Percentiles rank a stretch among this genome's conserved stretches.
phyloP scores from a whole-genome alignment of 2,888 invertebrate genomes.

The Yponomeuta plumbellus region DNA sequence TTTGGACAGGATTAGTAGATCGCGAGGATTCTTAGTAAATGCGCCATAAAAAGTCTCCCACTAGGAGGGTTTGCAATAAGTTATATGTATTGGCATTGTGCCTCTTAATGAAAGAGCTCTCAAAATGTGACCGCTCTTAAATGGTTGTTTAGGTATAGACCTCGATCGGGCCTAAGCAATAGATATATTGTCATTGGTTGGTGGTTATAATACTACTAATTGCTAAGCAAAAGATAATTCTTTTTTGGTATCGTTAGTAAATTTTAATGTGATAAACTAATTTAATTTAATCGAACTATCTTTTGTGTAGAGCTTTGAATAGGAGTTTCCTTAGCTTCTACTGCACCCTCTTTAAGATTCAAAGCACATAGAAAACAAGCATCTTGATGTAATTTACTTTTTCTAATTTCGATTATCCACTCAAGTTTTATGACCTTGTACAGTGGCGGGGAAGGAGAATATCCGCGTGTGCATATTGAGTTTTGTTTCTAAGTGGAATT shows the following conservation, averaged over 20 bases:
- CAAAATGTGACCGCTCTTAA: not conserved
- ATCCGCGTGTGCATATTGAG: conserved; percentile 53
- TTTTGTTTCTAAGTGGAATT: conserved; percentile 60
- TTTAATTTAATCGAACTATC: too few species aligned
- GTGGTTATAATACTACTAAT: too few species aligned
- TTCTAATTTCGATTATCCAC: conserved; percentile 14
- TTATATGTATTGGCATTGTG: conserved; percentile 24
- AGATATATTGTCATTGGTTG: too few species aligned
- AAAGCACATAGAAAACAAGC: not conserved
- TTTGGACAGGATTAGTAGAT: conserved; percentile 63
- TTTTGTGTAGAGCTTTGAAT: too few species aligned
- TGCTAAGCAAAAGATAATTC: too few species aligned
- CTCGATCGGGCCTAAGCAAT: too few species aligned
- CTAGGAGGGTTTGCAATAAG: conserved; percentile 23
- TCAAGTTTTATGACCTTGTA: conserved; percentile 24
- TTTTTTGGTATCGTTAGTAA: too few species aligned
- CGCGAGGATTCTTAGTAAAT: conserved; percentile 39
- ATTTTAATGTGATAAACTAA: too few species aligned
- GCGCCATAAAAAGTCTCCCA: conserved; percentile 51
- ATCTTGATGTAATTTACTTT: conserved; percentile 7
- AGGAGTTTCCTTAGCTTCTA: conserved; percentile 22
- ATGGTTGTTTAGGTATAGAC: not conserved
- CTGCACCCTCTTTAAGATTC: not conserved
- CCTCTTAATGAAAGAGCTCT: not conserved
- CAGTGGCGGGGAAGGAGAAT: conserved; percentile 30